phyloP scores from a whole-genome alignment of 2,797 vertebrate species.

The Pipistrellus kuhlii region DNA sequence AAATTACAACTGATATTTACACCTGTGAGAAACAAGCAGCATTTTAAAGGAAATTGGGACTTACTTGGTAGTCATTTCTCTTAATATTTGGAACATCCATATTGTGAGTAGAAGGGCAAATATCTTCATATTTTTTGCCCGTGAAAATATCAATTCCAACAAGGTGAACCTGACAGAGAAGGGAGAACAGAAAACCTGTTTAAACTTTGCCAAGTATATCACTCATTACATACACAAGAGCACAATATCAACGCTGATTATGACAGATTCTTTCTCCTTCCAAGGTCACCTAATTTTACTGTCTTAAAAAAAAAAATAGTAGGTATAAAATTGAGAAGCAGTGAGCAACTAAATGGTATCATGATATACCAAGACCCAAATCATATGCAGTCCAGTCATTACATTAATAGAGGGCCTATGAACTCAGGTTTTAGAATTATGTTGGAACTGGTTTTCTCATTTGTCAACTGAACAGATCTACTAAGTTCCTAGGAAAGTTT shows the following conservation, averaged over 20 bases:
- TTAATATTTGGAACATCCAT: slow-evolving; percentile 99
- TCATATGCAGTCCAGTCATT: neutral
- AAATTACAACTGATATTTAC: neutral
- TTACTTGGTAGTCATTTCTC: slow-evolving; percentile 97
- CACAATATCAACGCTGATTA: slow-evolving; percentile 46
- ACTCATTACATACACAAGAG: slow-evolving; percentile 55
- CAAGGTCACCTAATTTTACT: slow-evolving; percentile 75
- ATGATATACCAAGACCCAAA: neutral
- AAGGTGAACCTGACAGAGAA: slow-evolving; percentile 93
- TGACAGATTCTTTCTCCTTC: slow-evolving; percentile 60
- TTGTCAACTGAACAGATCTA: slow-evolving; percentile 28
- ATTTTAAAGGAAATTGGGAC: slow-evolving; percentile 60
- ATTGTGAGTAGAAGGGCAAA: slow-evolving; percentile 99
- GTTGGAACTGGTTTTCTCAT: slow-evolving; percentile 54
- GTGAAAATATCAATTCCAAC: slow-evolving; percentile 99
- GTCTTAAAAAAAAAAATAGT: slow-evolving; percentile 36
- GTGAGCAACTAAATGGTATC: slow-evolving; percentile 1
- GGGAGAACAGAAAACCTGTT: slow-evolving; percentile 54
- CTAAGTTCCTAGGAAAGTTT: slow-evolving; percentile 49
- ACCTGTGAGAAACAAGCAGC: slow-evolving; percentile 35
- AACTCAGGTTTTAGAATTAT: slow-evolving; percentile 36
- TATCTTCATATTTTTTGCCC: slow-evolving; percentile 99
- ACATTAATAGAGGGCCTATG: neutral
- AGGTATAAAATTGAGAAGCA: slow-evolving; percentile 24
- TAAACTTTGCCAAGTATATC: slow-evolving; percentile 65